A percentile compares a stretch with the other conserved stretches of the same genome.
Evolutionary conservation across 2,113 vertebrate genomes (phyloP).

Genomic region (Apeltes quadracus): DNA sequence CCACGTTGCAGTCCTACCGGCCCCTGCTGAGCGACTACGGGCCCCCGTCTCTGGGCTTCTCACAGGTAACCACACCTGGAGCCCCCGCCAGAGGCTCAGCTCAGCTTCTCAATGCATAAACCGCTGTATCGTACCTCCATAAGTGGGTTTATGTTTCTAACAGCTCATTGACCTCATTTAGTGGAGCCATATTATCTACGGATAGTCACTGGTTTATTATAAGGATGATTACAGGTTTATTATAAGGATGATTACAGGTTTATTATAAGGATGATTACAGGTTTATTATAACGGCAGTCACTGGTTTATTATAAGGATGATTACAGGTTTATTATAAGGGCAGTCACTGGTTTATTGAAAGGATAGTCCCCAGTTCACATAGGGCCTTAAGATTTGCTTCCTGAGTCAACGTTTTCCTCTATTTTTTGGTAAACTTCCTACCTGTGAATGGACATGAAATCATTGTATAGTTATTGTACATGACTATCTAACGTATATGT

Average conservation of each 20-base stretch:
- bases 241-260: too few relatives aligned
- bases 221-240: not conserved
- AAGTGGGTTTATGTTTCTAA: not conserved
- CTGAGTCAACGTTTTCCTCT: too few relatives aligned
- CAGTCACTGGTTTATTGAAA: not conserved
- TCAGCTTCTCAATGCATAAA: not conserved
- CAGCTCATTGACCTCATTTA: not conserved
- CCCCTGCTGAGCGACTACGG: constrained; percentile 96
- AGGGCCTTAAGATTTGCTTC: not conserved
- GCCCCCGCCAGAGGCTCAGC: not conserved
- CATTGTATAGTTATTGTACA: too few relatives aligned
- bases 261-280: too few relatives aligned
- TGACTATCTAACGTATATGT: too few relatives aligned
- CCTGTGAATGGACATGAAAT: not conserved
- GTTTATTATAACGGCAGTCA: not conserved
- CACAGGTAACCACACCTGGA: constrained; percentile 81
- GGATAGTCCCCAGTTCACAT: too few relatives aligned
- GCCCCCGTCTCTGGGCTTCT: constrained; percentile 94
- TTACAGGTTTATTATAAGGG: not conserved
- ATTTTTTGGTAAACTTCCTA: not conserved
- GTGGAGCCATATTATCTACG: not conserved
- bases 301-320: not conserved
- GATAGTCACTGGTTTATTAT: not conserved
- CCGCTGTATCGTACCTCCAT: not conserved
- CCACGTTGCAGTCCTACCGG: constrained; percentile 88